Base-by-base conservation (phyloP, 2,888 invertebrate species). In the Rotaria macrura region DNA sequence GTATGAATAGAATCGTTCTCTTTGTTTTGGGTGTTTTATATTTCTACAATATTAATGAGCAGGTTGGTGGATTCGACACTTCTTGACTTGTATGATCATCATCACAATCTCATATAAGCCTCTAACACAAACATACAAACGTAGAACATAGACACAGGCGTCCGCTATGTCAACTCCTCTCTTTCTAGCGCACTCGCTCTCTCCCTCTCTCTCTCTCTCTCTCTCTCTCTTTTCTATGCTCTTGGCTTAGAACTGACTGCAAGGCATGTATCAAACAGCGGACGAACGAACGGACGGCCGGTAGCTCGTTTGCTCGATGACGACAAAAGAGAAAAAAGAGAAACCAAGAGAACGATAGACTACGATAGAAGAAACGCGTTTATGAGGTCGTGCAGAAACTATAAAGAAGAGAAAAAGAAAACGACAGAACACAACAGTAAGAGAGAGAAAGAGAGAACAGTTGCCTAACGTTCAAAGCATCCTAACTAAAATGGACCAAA, bases 121-220 rank as follows among this genome's bases (percentile, higher is more conserved):
- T 65, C 65, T 65, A 29, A 65, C 29, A 65, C 34, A 65, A 5
- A 29, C 65, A 65, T 34, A 34, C 65, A 65, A 17, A 65, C 65
- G 65, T 65, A 65, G 14, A 65, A 29, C 65, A 65, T 34, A 65
- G 65, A 29, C 65, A 65, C 57, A 20, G 14, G 65, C 65, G 65
- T 65, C 34, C 65, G 65, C n/a, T 65, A 65, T 65, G 65, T 65
- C 65, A 65, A 65, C 65, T 65, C 65, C 34, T 65, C 34, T 65
- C 65, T 29, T 65, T 52, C 52, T 52, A 23, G 20, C 17, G 14
- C 49, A 17, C 49, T n/a, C n/a, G n/a, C n/a, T n/a, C n/a, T n/a
- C n/a, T n/a, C n/a, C n/a, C n/a, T n/a, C n/a, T n/a, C n/a, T n/a
- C n/a, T n/a, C n/a, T n/a, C n/a, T n/a, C n/a, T n/a, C n/a, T n/a